Base-by-base conservation (phyloP, 2,113 vertebrate species). In the Macquaria australasica region DNA sequence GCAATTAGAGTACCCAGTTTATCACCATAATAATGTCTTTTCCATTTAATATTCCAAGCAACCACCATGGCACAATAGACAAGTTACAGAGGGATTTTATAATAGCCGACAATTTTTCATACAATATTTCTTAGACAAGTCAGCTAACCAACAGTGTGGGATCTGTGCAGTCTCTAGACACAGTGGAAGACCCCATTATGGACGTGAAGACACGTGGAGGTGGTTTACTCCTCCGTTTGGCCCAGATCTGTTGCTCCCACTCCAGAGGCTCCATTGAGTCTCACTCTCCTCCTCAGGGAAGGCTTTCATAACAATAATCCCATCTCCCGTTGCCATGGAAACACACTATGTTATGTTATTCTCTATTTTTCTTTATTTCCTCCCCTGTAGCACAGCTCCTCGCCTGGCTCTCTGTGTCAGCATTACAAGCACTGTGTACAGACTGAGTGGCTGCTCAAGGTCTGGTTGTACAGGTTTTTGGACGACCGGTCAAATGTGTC, bases 221-320 rank as follows among this genome's bases (percentile, higher is more conserved):
- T 89, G 78, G 89, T 90, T 93, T 83, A 79, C 77, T 83, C 79
- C 87, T 82, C 85, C 66, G 68, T 64, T 84, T 91, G 94, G 82
- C 93, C 92, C 87, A 87, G 88, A 91, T 93, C 88, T 89, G 87
- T 94, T 88, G 83, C 79, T 90, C 88, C 80, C 76, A 81, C 88
- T 91, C 79, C 45, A 79, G 41, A 86, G 78, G 73, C 88, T 93
- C 87, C 82, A 62, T 77, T 73, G 69, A 91, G 84, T 60, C 85
- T 92, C 89, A 68, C 84, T 91, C 84, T 71, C 63, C 75, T 93
- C 71, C 66, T 88, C 73, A 83, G 68, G 70, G 89, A 85, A 85
- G 69, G 53, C 87, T 89, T 92, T 90, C 79, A 91, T 66, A 90
- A 89, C 79, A 92, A 89, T 87, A 90, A 92, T 88, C 81, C 79